Evolutionary conservation across 2,113 vertebrate genomes (phyloP).

Genomic region (Pachypanchax playfairii): DNA sequence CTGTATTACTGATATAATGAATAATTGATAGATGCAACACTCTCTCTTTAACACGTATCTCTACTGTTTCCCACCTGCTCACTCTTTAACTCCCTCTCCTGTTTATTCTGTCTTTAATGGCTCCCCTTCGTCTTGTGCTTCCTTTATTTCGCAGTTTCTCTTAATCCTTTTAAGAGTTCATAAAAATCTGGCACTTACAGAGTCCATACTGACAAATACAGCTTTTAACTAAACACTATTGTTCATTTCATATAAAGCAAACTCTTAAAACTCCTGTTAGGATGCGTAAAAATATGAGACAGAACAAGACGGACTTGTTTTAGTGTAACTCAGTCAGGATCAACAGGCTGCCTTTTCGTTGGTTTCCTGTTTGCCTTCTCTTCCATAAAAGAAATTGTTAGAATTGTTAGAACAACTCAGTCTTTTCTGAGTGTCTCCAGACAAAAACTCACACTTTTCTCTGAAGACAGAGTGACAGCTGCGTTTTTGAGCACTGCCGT

Average conservation of each 20-base stretch:
- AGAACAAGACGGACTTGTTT: background rate
- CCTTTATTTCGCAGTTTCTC: constrained; percentile 18
- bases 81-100: background rate
- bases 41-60: constrained; percentile 34
- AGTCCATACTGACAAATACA: background rate
- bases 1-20: constrained; percentile 27
- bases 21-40: constrained; percentile 38
- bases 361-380: too few relatives aligned
- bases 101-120: constrained; percentile 6
- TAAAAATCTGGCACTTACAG: constrained; percentile 18
- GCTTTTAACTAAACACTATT: background rate
- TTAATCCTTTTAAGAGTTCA: constrained; percentile 26
- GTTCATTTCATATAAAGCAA: background rate
- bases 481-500: background rate
- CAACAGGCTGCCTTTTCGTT: too few relatives aligned
- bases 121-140: background rate
- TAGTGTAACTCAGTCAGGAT: too few relatives aligned
- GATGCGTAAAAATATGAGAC: background rate
- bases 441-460: background rate
- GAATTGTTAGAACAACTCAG: background rate
- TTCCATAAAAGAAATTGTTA: too few relatives aligned
- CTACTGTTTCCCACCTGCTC: constrained; percentile 37
- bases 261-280: background rate
- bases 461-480: background rate
- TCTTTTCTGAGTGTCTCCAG: too few relatives aligned